Base-by-base conservation (phyloP, 1,140 invertebrate genomes). In the Aphelenchoides fujianensis region DNA sequence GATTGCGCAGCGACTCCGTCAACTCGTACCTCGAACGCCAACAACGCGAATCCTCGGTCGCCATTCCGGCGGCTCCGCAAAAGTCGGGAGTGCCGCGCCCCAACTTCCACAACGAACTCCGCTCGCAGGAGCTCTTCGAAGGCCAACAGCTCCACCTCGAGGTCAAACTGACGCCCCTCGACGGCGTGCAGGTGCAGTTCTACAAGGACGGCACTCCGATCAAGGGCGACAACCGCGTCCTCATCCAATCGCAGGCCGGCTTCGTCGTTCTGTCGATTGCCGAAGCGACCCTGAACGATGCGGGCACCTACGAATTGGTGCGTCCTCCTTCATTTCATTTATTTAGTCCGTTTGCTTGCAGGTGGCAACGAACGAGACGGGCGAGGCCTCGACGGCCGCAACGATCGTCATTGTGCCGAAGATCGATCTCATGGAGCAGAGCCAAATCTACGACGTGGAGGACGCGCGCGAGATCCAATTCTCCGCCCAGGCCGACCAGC, bases 121-220 rank as follows among this genome's bases (percentile, higher is more conserved):
- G 82, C 19, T 84, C 82, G 16, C 74, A 81, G 59, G 82, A 84
- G 48, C 32, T 85, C 19, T 85, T 83, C 84, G 94, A 95, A 88
- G 91, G 91, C 83, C 92, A 96, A 86, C 91, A 93, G 9, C 92
- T 92, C 72, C 94, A 97, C 85, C 95, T 98, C 86, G 95, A 98
- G 87, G 93, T 93, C 71, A 90, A 93, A 31, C 88, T 98, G 0
- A 94, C 96, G 77, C 95, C 95, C 23, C 92, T 97, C 52, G 94
- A 94, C 70, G 95, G 98, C 88, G 90, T 98, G 35, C 91, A 90
- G 84, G 92, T 95, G 5, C 91, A 94, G 86, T 96, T 94, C 93
- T 86, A 93, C 34, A 89, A 92, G 48, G 95, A 97, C 85, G 93
- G 92, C 70, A 90, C 93, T 68, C 90, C 92, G 30, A 91, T 95